phyloP scores from a whole-genome alignment of 2,888 invertebrate species.

The Drosophila paranaensis region DNA sequence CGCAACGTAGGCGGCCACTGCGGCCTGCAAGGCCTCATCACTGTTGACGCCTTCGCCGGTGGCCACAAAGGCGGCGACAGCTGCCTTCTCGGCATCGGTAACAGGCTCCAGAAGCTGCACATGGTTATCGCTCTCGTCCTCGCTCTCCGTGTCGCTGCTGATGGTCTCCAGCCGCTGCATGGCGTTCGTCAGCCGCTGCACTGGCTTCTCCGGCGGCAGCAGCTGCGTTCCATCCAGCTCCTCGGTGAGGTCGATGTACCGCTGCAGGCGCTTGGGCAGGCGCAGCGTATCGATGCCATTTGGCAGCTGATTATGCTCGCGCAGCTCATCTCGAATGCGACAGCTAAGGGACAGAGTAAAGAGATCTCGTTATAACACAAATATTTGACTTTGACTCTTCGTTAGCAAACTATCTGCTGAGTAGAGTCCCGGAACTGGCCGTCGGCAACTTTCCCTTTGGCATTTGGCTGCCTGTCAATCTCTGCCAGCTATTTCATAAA shows the following conservation, averaged over 20 bases:
- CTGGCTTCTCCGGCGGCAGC: constrained; percentile 17
- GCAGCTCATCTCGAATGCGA: constrained; percentile 88
- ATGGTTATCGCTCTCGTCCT: constrained; percentile 69
- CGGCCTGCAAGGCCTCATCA: constrained; percentile 61
- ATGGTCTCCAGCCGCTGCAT: constrained; percentile 66
- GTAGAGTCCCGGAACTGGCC: neutral
- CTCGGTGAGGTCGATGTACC: constrained; percentile 90
- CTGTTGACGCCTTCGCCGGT: constrained; percentile 54
- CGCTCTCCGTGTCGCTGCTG: constrained; percentile 56
- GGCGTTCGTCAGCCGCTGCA: constrained; percentile 34
- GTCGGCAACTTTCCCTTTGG: constrained; percentile 6
- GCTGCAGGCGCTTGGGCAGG: constrained; percentile 88
- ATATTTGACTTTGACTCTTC: neutral
- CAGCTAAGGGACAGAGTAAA: constrained; percentile 86
- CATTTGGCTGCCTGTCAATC: constrained; percentile 54
- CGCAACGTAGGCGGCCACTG: constrained; percentile 56
- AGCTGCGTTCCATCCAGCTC: constrained; percentile 85
- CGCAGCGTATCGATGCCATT: constrained; percentile 89
- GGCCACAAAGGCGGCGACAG: constrained; percentile 65
- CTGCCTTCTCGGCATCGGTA: constrained; percentile 69
- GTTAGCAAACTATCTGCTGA: neutral
- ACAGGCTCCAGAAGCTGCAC: constrained; percentile 63
- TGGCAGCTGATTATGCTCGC: constrained; percentile 90
- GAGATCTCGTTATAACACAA: neutral
- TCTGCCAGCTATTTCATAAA: constrained; percentile 63